These are phyloP conservation scores for Acrobeloides nanus DNA, from an alignment of 2,888 invertebrate species.

Conservation along the genomic window DNA sequence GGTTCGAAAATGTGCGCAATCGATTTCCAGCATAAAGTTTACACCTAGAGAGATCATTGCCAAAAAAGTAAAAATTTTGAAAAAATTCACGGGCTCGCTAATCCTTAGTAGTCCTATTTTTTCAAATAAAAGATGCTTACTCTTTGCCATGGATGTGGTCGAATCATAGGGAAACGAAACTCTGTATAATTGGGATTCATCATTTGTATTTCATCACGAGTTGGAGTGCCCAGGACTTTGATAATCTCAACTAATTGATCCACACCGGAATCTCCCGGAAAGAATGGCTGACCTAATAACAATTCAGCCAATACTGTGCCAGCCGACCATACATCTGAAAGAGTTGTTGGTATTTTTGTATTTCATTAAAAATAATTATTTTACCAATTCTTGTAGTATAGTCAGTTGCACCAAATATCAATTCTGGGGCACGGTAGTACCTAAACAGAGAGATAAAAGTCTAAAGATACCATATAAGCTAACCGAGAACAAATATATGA, in stretches of 20 bases:
- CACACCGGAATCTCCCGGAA: slow-evolving; percentile 98
- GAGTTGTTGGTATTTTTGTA: slow-evolving; percentile 1
- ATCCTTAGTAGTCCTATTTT: no score
- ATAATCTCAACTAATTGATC: slow-evolving; percentile 99
- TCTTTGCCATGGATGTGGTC: slow-evolving; percentile 94
- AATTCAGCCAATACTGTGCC: slow-evolving; percentile 94
- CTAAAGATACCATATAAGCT: background rate
- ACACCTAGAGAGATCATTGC: no score
- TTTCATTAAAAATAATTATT: slow-evolving; percentile 1
- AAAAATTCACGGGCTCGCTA: no score
- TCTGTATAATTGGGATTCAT: slow-evolving; percentile 99
- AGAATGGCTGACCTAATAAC: slow-evolving; percentile 92
- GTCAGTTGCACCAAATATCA: slow-evolving; percentile 85
- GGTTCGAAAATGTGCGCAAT: no score
- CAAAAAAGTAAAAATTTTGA: no score
- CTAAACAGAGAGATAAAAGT: background rate
- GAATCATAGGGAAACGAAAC: slow-evolving; percentile 99
- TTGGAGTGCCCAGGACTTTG: slow-evolving; percentile 95
- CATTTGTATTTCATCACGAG: slow-evolving; percentile 96
- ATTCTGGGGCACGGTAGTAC: slow-evolving; percentile 86
- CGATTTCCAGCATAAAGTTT: no score
- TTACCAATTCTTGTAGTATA: slow-evolving; percentile 68
- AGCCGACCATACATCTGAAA: slow-evolving; percentile 49
- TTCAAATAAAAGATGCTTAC: slow-evolving; percentile 37
- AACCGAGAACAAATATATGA: slow-evolving; percentile 93